A percentile compares a stretch with the other conserved stretches of the same genome.
Evolutionary conservation across 2,113 vertebrate species (phyloP).

Genomic region (Paramisgurnus dabryanus): DNA sequence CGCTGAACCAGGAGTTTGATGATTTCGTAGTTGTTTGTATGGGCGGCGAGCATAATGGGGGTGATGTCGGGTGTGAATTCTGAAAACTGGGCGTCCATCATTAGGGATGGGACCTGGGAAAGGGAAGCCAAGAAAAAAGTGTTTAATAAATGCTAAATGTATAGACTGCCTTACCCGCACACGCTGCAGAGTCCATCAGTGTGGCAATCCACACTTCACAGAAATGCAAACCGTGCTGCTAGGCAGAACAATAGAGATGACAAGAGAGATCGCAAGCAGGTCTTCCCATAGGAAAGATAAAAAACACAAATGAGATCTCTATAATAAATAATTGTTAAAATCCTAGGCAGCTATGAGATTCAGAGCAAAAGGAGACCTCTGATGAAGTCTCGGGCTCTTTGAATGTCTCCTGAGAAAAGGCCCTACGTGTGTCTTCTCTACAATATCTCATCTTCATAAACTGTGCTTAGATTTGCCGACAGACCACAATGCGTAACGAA

Average conservation of each 20-base stretch:
- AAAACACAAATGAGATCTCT: background rate
- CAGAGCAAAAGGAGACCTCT: background rate
- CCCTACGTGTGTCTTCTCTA: background rate
- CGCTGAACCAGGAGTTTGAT: conserved; percentile 95
- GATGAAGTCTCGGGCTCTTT: too few relatives aligned
- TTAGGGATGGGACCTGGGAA: conserved; percentile 87
- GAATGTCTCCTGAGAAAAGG: background rate
- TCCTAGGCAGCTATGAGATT: background rate
- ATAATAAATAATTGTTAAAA: background rate
- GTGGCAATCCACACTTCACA: background rate
- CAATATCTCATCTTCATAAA: background rate
- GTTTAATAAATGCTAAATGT: background rate
- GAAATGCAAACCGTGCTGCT: background rate
- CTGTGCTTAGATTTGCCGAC: too few relatives aligned
- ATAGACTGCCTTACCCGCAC: background rate
- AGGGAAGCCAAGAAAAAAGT: conserved; percentile 23
- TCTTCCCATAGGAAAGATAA: background rate
- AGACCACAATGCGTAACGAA: too few relatives aligned
- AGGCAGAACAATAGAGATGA: conserved; percentile 13
- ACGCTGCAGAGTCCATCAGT: conserved; percentile 7
- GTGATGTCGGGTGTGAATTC: conserved; percentile 97
- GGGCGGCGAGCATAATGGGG: conserved; percentile 96
- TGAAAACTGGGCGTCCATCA: conserved; percentile 98
- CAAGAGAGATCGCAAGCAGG: background rate
- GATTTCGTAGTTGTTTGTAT: conserved; percentile 98